A percentile compares a stretch with the other conserved stretches of the same genome.
Conservation (phyloP, 2,797 vertebrate genomes). For the Coranthus polyacanthus region DNA sequence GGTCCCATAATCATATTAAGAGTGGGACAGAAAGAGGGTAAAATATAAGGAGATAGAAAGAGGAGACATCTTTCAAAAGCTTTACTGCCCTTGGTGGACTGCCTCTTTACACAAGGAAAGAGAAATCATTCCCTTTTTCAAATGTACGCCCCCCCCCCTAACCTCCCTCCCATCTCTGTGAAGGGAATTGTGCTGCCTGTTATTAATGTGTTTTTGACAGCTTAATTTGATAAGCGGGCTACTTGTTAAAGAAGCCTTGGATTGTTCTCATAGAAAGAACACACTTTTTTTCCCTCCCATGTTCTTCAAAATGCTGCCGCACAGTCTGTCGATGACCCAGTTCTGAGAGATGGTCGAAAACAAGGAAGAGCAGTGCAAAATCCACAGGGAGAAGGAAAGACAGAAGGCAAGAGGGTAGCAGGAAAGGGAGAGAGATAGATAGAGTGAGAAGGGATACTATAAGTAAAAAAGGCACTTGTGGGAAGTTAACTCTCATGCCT, state of each 20-base stretch:
- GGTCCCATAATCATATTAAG: constrained; percentile 64
- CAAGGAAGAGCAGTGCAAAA: constrained; percentile 81
- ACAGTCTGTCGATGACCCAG: constrained; percentile 86
- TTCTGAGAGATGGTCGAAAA: constrained; percentile 86
- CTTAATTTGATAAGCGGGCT: constrained; percentile 86
- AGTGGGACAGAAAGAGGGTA: constrained; percentile 49
- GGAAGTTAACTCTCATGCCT: constrained; percentile 75
- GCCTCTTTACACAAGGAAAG: constrained; percentile 61
- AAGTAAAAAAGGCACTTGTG: constrained; percentile 72
- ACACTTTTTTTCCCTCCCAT: constrained; percentile 57
- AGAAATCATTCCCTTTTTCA: constrained; percentile 44
- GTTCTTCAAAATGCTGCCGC: constrained; percentile 84
- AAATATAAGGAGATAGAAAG: constrained; percentile 26
- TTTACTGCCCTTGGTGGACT: constrained; percentile 62
- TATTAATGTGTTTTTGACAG: constrained; percentile 85
- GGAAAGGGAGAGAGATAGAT: constrained; percentile 48
- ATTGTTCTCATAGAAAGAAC: constrained; percentile 78
- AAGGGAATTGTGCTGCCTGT: constrained; percentile 76
- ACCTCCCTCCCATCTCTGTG: constrained; percentile 55
- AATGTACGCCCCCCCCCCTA: constrained; percentile 33
- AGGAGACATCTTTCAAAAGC: constrained; percentile 61
- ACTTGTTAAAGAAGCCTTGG: constrained; percentile 80
- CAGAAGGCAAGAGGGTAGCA: constrained; percentile 69
- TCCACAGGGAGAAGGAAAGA: constrained; percentile 76
- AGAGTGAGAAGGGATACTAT: constrained; percentile 58